Evolutionary conservation across 2,113 vertebrate species (phyloP).

Genomic region (Morone chrysops): DNA sequence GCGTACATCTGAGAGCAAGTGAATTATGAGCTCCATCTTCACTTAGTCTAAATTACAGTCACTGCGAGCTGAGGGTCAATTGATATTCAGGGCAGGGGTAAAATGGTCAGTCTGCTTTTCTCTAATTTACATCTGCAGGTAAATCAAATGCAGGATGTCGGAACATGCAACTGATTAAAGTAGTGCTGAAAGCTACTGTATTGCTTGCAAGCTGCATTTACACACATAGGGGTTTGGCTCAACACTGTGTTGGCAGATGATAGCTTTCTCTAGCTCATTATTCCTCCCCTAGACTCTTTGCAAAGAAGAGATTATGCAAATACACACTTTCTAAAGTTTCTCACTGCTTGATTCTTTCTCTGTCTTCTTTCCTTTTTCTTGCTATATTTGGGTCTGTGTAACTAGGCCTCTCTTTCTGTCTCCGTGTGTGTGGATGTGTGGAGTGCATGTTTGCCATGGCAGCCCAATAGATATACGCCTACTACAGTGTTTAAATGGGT

Average conservation of each 20-base stretch:
- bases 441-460: conserved; percentile 15
- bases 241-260: conserved; percentile 61
- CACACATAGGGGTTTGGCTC: conserved; percentile 50
- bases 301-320: conserved; percentile 80
- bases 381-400: conserved; percentile 53
- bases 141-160: conserved; percentile 21
- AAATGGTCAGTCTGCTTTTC: neutral
- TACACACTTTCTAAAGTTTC: conserved; percentile 71
- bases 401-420: conserved; percentile 49
- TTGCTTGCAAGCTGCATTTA: conserved; percentile 49
- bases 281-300: conserved; percentile 69
- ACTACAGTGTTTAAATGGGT: conserved; percentile 32
- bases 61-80: neutral
- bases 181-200: conserved; percentile 15
- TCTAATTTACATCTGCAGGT: conserved; percentile 20
- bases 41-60: neutral
- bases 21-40: neutral
- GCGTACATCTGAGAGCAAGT: neutral
- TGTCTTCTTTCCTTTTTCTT: conserved; percentile 28
- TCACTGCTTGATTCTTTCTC: conserved; percentile 35
- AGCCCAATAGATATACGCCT: conserved; percentile 18
- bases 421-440: conserved; percentile 5
- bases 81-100: neutral
- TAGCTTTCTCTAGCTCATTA: conserved; percentile 70
- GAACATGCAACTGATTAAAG: conserved; percentile 24